Percentiles rank a stretch among this genome's conserved stretches.
Conservation (phyloP, 2,888 invertebrate genomes). For the Nymphalis c-album region DNA sequence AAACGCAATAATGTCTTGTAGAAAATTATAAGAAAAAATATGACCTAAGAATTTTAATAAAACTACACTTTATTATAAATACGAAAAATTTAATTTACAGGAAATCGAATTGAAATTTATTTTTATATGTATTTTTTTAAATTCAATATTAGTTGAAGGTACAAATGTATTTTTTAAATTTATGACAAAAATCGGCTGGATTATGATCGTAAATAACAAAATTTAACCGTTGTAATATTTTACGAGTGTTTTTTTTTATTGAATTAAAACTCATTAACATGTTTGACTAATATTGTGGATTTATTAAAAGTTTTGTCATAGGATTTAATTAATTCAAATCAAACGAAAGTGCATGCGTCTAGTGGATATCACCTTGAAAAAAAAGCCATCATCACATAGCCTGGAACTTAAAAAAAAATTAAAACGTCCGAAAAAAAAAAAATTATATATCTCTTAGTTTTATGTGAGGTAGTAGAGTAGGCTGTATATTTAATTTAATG, state of each 20-base stretch:
- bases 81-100: too few species aligned
- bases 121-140: not conserved
- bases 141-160: too few species aligned
- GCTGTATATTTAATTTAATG: not conserved
- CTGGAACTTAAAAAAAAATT: too few species aligned
- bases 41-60: too few species aligned
- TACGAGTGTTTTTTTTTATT: conserved; percentile 31
- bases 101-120: too few species aligned
- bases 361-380: not conserved
- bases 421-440: too few species aligned
- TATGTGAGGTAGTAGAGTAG: not conserved
- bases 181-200: conserved; percentile 30
- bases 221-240: conserved; percentile 30
- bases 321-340: not conserved
- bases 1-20: too few species aligned
- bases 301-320: conserved; percentile 9
- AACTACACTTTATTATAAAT: too few species aligned
- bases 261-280: conserved; percentile 28
- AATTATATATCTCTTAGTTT: too few species aligned
- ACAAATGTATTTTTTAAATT: not conserved
- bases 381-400: too few species aligned
- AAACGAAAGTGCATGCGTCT: not conserved
- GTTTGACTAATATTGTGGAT: conserved; percentile 29
- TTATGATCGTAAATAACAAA: conserved; percentile 32
- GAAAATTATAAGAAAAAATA: too few species aligned